phyloP scores from a whole-genome alignment of 2,797 vertebrate genomes.

The Gymnocypris eckloni region DNA sequence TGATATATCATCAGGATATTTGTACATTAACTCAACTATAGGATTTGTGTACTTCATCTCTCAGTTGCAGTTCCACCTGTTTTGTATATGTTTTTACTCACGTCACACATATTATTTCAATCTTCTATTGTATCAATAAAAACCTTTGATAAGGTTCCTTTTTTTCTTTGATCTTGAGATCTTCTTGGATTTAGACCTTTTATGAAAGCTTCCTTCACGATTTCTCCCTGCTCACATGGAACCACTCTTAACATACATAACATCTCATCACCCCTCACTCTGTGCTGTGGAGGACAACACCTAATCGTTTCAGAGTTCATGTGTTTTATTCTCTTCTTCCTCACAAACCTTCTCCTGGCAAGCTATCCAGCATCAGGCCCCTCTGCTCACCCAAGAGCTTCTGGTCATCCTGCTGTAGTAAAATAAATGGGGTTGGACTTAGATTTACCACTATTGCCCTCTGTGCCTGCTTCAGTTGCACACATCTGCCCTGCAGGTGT shows the following conservation, averaged over 20 bases:
- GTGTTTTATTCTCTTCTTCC: neutral
- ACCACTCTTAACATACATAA: neutral
- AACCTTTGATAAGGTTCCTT: neutral
- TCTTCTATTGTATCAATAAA: neutral
- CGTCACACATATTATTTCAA: neutral
- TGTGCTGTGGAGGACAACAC: neutral
- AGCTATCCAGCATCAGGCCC: conserved; percentile 12
- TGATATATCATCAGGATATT: neutral
- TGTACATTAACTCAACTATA: neutral
- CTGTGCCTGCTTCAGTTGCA: conserved; percentile 40
- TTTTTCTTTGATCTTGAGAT: neutral
- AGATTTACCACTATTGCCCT: conserved; percentile 37
- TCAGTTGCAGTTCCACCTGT: neutral
- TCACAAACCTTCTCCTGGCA: neutral
- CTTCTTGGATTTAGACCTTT: neutral
- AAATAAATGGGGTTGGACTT: conserved; percentile 54
- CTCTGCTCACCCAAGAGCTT: conserved; percentile 10
- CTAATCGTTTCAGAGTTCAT: neutral
- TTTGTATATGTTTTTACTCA: neutral
- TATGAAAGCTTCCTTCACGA: neutral
- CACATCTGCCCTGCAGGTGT: conserved; percentile 64
- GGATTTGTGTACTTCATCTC: neutral
- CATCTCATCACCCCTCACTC: neutral
- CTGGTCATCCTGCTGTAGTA: conserved; percentile 39
- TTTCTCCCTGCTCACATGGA: conserved; percentile 14